Evolutionary conservation across 2,888 invertebrate genomes (phyloP), one percentile per base, ranked within the genome.

Genomic region (Lycia hirtaria): DNA sequence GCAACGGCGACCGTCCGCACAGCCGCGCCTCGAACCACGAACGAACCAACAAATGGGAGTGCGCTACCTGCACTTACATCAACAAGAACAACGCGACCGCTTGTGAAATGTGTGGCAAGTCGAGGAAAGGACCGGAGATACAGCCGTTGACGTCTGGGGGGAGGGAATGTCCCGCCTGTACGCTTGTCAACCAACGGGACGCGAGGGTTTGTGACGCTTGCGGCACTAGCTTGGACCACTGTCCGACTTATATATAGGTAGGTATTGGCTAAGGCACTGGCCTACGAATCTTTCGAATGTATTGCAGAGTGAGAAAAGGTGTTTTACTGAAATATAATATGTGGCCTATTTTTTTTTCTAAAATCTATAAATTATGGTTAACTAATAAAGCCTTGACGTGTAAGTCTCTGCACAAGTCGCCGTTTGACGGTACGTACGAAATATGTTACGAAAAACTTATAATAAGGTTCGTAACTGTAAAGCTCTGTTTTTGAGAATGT

Each of bases 81-180:
- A 96, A 96, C 73, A 81, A 81, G 2, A 71, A 78, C 0, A 69
- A 75, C 0, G 80, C 81, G 17, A 92, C 93, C 9, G 95, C 95
- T 17, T 96, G 96, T 75, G 96, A 96, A 62, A 96, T 96, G 93
- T 96, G 96, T 71, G 94, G 94, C 17, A 96, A 95, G 75, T 94
- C 94, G 0, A 91, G 90, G 51, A 78, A 78, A 40, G 94, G 94
- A 0, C 93, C 94, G 4, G 94, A 94, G 69, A 91, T 93, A 19
- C 92, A 93, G 60, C 95, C 95, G 0, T 85, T 96, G 40, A 94
- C 94, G 14, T 94, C 96, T 7, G 96, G 96, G 0, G 96, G 96
- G 0, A 92, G 95, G 43, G 94, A 96, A 77, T 96, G 96, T 67
- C 94, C 95, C 0, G 87, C 94, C 20, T 96, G 96, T 78, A 96